Evolutionary conservation across 2,113 vertebrate genomes (phyloP).

Genomic region (Otus sunia): DNA sequence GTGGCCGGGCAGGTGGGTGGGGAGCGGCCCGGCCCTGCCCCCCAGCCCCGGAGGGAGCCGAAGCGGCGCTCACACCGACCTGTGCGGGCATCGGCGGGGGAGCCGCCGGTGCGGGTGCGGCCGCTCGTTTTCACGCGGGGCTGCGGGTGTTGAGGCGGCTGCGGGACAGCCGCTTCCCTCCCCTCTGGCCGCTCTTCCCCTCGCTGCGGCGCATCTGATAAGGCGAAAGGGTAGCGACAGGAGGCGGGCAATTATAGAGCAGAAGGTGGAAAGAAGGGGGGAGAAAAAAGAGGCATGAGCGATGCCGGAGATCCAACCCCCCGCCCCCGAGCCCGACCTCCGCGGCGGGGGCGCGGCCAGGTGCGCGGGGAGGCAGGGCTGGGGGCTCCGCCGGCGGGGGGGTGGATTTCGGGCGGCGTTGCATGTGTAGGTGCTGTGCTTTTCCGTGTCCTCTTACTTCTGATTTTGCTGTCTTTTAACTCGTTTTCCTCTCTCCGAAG

Average conservation of each 20-base stretch:
- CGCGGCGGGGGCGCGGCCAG: conserved; percentile 8
- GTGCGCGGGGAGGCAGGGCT: not conserved
- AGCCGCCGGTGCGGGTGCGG: not conserved
- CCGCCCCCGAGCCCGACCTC: not conserved
- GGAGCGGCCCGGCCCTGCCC: not conserved
- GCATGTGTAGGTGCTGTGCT: not conserved
- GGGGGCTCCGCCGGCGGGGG: not conserved
- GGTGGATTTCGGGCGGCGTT: not conserved
- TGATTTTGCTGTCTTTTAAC: not conserved
- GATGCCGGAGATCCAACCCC: not conserved
- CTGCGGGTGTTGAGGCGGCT: not conserved
- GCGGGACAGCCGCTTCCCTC: not conserved
- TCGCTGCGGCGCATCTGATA: conserved; percentile 11
- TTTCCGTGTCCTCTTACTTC: no score
- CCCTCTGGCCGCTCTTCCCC: not conserved
- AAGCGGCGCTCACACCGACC: conserved; percentile 16
- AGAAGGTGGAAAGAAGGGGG: conserved; percentile 40
- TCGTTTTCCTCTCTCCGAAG: not conserved
- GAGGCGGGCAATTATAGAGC: conserved; percentile 56
- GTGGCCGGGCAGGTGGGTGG: not conserved
- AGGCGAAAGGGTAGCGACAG: not conserved
- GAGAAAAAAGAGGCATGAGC: not conserved
- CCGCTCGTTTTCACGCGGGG: not conserved
- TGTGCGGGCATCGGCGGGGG: conserved; percentile 1
- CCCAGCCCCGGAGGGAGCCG: not conserved